These are phyloP conservation scores for Dinocampus coccinellae DNA, from an alignment of 2,888 invertebrate species.

Conservation along the genomic window DNA sequence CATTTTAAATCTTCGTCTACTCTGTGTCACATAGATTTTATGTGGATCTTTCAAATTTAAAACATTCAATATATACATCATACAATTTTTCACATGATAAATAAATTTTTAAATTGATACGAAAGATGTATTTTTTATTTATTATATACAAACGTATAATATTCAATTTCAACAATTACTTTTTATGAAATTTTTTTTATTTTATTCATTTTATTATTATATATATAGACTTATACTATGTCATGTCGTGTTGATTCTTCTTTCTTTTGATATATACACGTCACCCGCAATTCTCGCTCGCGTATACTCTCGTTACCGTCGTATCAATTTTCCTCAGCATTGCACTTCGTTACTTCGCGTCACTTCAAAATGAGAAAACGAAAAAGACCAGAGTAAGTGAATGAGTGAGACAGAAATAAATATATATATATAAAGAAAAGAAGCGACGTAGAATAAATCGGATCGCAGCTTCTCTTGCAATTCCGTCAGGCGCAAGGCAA, in stretches of 20 bases:
- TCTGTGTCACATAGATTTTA: not conserved
- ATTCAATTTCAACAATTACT: slow-evolving; percentile 7
- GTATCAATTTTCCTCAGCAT: slow-evolving; percentile 33
- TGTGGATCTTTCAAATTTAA: not conserved
- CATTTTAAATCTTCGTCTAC: not conserved
- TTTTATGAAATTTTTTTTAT: not conserved
- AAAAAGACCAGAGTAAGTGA: slow-evolving; percentile 6
- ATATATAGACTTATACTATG: not conserved
- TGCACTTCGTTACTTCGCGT: slow-evolving; percentile 25
- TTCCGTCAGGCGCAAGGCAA: slow-evolving; percentile 15
- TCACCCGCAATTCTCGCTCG: not conserved
- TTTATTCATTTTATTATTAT: not conserved
- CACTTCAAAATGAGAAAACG: slow-evolving; percentile 30
- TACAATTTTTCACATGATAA: not conserved
- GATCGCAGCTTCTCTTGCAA: slow-evolving; percentile 27
- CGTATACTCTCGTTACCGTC: slow-evolving; percentile 22
- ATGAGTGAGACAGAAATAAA: not conserved
- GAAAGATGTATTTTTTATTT: not conserved
- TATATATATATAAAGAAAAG: slow-evolving; percentile 1
- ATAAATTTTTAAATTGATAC: not conserved
- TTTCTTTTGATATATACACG: not conserved
- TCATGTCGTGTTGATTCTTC: not conserved
- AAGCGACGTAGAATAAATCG: slow-evolving; percentile 27
- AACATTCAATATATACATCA: not conserved
- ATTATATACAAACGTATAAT: not conserved